Evolutionary conservation across 2,797 vertebrate species (phyloP).

Genomic region (Oryzias dopingdopingensis): DNA sequence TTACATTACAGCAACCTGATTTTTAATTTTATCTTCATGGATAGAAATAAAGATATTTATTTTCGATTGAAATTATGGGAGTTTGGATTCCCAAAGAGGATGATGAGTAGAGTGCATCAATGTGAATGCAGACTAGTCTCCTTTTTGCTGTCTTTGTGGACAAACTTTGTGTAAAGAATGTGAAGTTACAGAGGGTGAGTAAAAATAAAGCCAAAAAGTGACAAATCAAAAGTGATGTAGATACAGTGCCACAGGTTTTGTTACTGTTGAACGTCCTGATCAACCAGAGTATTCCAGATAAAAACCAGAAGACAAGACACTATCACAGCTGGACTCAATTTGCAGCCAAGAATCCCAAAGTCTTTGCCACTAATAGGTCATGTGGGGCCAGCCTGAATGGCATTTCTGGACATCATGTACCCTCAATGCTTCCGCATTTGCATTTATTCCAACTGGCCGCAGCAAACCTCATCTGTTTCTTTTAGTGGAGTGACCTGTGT

Average conservation of each 20-base stretch:
- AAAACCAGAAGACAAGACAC: neutral
- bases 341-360: neutral
- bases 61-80: too few species aligned
- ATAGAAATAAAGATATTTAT: too few species aligned
- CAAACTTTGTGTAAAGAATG: too few species aligned
- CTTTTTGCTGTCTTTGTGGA: too few species aligned
- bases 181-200: neutral
- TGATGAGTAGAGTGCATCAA: too few species aligned
- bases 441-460: conserved; percentile 26
- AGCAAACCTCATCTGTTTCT: conserved; percentile 4
- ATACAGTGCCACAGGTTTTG: conserved; percentile 27
- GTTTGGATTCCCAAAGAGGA: too few species aligned
- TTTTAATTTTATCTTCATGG: too few species aligned
- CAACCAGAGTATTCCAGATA: too few species aligned
- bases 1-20: too few species aligned
- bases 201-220: conserved; percentile 25
- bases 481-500: conserved; percentile 6
- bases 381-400: conserved; percentile 27
- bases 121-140: too few species aligned
- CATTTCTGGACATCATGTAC: conserved; percentile 15
- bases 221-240: conserved; percentile 29
- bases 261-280: conserved; percentile 17
- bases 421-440: conserved; percentile 21
- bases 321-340: conserved; percentile 4
- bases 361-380: conserved; percentile 48